Evolutionary conservation across 2,797 vertebrate genomes (phyloP).

Genomic region (Enteromius fasciolatus): DNA sequence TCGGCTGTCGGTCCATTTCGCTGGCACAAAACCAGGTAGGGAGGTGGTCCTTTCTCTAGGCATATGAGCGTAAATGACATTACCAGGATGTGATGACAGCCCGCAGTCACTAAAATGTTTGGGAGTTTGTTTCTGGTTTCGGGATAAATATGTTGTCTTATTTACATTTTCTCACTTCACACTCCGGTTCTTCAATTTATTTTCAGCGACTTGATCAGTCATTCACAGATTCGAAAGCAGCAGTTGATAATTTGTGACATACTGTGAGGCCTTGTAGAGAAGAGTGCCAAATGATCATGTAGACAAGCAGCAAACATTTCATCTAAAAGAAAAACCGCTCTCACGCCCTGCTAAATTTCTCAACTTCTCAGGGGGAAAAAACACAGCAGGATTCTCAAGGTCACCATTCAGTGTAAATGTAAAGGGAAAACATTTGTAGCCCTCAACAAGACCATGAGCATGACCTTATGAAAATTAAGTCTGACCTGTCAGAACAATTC

Average conservation of each 20-base stretch:
- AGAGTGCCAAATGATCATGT: constrained; percentile 26
- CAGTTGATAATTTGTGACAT: constrained; percentile 16
- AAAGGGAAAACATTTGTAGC: constrained; percentile 35
- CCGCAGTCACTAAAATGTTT: constrained; percentile 23
- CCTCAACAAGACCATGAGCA: constrained; percentile 16
- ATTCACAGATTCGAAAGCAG: constrained; percentile 20
- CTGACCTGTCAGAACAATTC: constrained; percentile 54
- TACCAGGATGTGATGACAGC: constrained; percentile 47
- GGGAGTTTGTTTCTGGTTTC: constrained; percentile 21
- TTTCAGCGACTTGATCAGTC: constrained; percentile 37
- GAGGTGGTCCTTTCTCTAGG: constrained; percentile 28
- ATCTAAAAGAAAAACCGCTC: neutral
- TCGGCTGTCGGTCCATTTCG: constrained; percentile 49
- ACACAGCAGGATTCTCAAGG: constrained; percentile 14
- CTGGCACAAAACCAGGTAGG: constrained; percentile 25
- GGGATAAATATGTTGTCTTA: constrained; percentile 37
- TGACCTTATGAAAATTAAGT: constrained; percentile 30
- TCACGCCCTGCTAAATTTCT: neutral
- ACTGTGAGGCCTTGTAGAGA: constrained; percentile 9
- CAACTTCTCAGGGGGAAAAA: constrained; percentile 5
- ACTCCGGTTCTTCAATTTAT: constrained; percentile 22
- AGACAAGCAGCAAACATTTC: neutral
- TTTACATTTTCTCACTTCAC: constrained; percentile 39
- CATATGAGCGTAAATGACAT: constrained; percentile 54
- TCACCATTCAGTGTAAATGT: constrained; percentile 47